These are phyloP conservation scores for Galemys pyrenaicus DNA, from an alignment of 2,113 vertebrate species.

Conservation along the genomic window DNA sequence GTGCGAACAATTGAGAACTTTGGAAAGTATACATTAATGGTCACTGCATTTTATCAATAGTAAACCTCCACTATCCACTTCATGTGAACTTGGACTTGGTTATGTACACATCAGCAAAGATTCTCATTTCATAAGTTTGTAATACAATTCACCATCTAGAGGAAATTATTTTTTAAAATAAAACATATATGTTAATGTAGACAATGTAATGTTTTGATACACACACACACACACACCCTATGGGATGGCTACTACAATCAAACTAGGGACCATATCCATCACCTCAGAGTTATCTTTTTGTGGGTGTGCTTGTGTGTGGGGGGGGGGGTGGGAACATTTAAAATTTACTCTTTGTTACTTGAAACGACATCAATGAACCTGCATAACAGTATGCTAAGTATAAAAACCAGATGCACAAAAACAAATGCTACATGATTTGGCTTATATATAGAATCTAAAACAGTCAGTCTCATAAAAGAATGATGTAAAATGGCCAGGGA, in stretches of 20 bases:
- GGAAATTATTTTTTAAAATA: not conserved
- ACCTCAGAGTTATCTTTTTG: not conserved
- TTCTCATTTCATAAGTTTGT: not conserved
- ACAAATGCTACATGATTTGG: not conserved
- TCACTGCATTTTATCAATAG: not conserved
- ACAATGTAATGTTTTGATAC: not conserved
- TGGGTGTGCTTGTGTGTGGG: not conserved
- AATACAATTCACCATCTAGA: not conserved
- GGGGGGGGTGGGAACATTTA: not conserved
- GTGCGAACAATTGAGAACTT: not conserved
- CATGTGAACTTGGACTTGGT: not conserved
- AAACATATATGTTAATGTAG: not conserved
- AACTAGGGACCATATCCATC: not conserved
- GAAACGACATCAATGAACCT: not conserved
- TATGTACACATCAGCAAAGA: not conserved
- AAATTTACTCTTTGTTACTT: not conserved
- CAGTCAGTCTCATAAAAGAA: not conserved
- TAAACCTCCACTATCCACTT: not conserved
- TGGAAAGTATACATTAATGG: not conserved
- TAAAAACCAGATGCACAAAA: not conserved
- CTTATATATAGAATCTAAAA: not conserved
- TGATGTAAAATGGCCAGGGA: not conserved
- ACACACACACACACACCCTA: not conserved
- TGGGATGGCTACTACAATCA: not conserved
- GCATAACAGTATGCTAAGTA: not conserved